phyloP scores from a whole-genome alignment of 2,888 invertebrate species.

The Machimus atricapillus region DNA sequence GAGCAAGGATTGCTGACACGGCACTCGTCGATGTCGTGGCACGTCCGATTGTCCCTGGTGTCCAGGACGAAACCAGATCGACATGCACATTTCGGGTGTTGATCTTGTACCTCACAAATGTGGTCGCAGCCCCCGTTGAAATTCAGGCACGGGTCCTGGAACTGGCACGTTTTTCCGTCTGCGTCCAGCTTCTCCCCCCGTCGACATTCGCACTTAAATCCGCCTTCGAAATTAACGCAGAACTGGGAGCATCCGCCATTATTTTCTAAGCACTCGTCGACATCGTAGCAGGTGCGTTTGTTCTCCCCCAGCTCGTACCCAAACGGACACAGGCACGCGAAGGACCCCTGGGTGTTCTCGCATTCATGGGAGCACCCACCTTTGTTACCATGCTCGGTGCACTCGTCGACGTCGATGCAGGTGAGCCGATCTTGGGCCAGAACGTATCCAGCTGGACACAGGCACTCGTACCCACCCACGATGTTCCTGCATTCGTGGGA shows the following conservation, averaged over 20 bases:
- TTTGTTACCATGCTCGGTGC: constrained; percentile 54
- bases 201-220: constrained; percentile 64
- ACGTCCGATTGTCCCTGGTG: constrained; percentile 58
- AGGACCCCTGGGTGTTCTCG: constrained; percentile 65
- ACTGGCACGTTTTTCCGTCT: constrained; percentile 57
- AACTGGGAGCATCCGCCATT: constrained; percentile 57
- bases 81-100: constrained; percentile 61
- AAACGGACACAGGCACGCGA: constrained; percentile 64
- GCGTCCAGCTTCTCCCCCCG: constrained; percentile 55
- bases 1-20: constrained; percentile 61
- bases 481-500: constrained; percentile 55
- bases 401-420: constrained; percentile 51
- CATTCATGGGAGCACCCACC: constrained; percentile 66
- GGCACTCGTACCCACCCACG: constrained; percentile 61
- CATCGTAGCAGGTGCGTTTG: constrained; percentile 58
- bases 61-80: constrained; percentile 59
- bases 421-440: constrained; percentile 51
- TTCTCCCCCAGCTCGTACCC: constrained; percentile 60
- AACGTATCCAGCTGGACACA: constrained; percentile 63
- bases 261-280: constrained; percentile 63
- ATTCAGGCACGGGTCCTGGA: constrained; percentile 61
- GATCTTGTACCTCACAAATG: constrained; percentile 55
- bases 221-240: constrained; percentile 64
- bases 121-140: constrained; percentile 68
- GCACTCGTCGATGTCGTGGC: constrained; percentile 66